These are phyloP conservation scores for Hydrophis major DNA, from an alignment of 2,797 vertebrate species.

Conservation along the genomic window DNA sequence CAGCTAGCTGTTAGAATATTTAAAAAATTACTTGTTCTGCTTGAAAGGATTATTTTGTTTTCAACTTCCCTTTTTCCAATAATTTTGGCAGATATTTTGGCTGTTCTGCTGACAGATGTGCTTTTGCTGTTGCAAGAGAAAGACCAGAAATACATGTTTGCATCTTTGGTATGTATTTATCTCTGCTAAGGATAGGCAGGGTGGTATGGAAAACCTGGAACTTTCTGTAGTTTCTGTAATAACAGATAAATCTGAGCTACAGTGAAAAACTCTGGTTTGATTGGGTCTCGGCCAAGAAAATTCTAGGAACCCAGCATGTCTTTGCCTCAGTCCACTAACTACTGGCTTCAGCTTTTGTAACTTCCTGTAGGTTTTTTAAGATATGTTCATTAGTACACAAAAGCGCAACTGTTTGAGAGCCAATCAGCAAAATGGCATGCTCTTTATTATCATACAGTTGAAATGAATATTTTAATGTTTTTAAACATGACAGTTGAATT, in stretches of 20 bases:
- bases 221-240: background rate
- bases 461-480: background rate
- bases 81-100: constrained; percentile 82
- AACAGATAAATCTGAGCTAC: background rate
- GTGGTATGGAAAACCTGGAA: background rate
- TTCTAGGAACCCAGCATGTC: background rate
- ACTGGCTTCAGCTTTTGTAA: background rate
- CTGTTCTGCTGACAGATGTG: constrained; percentile 89
- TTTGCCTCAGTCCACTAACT: background rate
- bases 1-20: background rate
- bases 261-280: background rate
- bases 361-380: background rate
- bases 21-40: background rate
- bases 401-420: background rate
- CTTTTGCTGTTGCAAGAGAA: constrained; percentile 93
- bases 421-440: background rate
- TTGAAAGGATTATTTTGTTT: background rate
- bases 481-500: background rate
- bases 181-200: background rate
- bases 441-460: background rate
- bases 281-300: background rate
- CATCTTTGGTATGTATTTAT: constrained; percentile 83
- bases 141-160: constrained; percentile 91
- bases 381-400: background rate
- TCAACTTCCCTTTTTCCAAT: background rate